Evolutionary conservation across 2,113 vertebrate species (phyloP).

Genomic region (cat (Felis catus)): F.catus_Fca126_mat1.0 CM031416.1:84385501-84386000

Average conservation of each 20-base stretch:
- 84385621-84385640: background rate
- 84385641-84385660: background rate
- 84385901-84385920: background rate
- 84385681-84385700: background rate
- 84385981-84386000: background rate
- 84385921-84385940: background rate
- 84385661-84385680: background rate
- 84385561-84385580: background rate
- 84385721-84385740: background rate
- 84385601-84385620: background rate
- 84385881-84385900: background rate
- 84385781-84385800: background rate
- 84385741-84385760: background rate
- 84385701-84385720: background rate
- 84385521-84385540: background rate
- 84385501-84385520: constrained; percentile 43
- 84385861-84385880: background rate
- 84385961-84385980: background rate
- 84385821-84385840: background rate
- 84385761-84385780: background rate
- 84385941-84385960: background rate
- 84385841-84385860: background rate
- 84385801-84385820: background rate
- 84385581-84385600: constrained; percentile 16
- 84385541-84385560: background rate